These are phyloP conservation scores for Pyrgilauda ruficollis DNA, from an alignment of 2,113 vertebrate species.

Conservation along the genomic window DNA sequence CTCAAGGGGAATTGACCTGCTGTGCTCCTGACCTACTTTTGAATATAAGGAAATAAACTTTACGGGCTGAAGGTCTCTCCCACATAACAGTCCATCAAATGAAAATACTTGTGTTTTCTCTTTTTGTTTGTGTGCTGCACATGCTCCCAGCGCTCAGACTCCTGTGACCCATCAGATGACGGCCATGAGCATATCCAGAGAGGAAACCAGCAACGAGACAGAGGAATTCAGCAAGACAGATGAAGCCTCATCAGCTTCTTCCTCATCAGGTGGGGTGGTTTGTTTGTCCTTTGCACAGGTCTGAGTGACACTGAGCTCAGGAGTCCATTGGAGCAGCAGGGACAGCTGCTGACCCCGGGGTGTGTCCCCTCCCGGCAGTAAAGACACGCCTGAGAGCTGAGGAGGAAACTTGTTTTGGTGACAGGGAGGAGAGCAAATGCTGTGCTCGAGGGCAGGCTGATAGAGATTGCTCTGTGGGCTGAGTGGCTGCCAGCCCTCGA, in stretches of 20 bases:
- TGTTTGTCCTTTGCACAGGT: neutral
- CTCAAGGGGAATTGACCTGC: neutral
- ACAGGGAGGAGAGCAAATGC: neutral
- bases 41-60: neutral
- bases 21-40: neutral
- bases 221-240: conserved; percentile 69
- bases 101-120: neutral
- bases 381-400: neutral
- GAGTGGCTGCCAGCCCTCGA: conserved; percentile 11
- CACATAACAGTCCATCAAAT: neutral
- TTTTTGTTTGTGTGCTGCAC: neutral
- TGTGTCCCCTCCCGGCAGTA: neutral
- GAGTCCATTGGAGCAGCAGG: neutral
- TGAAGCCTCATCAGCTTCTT: conserved; percentile 43
- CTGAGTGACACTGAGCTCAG: neutral
- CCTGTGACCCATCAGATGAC: conserved; percentile 92
- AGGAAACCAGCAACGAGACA: conserved; percentile 74
- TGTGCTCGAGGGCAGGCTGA: neutral
- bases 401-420: neutral
- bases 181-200: conserved; percentile 89
- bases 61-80: neutral
- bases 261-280: conserved; percentile 49
- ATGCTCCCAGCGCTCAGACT: conserved; percentile 73
- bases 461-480: neutral
- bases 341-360: neutral